Evolutionary conservation across 2,888 invertebrate species (phyloP).

Genomic region (Maniola hyperantus): DNA sequence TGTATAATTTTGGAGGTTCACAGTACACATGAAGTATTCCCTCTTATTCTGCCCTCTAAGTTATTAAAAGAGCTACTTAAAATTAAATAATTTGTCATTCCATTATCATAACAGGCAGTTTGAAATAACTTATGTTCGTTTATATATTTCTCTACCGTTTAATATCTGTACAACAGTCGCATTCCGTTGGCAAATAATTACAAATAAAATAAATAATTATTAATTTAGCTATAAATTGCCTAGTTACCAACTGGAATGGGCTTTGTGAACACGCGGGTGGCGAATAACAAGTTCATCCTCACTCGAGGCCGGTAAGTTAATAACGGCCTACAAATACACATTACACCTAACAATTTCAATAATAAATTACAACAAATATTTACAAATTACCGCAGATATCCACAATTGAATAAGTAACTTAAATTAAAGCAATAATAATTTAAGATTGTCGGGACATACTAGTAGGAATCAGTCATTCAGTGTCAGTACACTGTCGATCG

Average conservation of each 20-base stretch:
- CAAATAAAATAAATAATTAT: constrained; percentile 75
- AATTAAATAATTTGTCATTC: constrained; percentile 22
- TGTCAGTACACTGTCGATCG: constrained; percentile 64
- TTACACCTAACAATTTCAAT: constrained; percentile 75
- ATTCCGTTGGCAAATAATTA: constrained; percentile 80
- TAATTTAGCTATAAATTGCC: constrained; percentile 80
- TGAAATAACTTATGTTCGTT: constrained; percentile 28
- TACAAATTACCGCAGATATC: constrained; percentile 73
- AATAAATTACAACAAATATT: constrained; percentile 79
- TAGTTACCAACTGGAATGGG: constrained; percentile 79
- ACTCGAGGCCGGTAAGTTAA: constrained; percentile 64
- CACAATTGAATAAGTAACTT: constrained; percentile 76
- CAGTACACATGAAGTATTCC: constrained; percentile 4
- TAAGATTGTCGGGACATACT: constrained; percentile 76
- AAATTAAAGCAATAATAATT: constrained; percentile 78
- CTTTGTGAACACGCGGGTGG: constrained; percentile 82
- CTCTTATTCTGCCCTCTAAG: constrained; percentile 41
- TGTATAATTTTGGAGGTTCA: constrained; percentile 14
- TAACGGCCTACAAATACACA: constrained; percentile 61
- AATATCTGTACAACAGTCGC: constrained; percentile 78
- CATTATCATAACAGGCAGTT: constrained; percentile 27
- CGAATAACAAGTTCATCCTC: constrained; percentile 77
- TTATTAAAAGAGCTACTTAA: constrained; percentile 23
- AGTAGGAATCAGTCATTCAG: constrained; percentile 81
- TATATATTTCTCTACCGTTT: constrained; percentile 61